A percentile compares a stretch with the other conserved stretches of the same genome.
Evolutionary conservation across 1,140 invertebrate species (phyloP).

Genomic region (Drosophila kanapiae): DNA sequence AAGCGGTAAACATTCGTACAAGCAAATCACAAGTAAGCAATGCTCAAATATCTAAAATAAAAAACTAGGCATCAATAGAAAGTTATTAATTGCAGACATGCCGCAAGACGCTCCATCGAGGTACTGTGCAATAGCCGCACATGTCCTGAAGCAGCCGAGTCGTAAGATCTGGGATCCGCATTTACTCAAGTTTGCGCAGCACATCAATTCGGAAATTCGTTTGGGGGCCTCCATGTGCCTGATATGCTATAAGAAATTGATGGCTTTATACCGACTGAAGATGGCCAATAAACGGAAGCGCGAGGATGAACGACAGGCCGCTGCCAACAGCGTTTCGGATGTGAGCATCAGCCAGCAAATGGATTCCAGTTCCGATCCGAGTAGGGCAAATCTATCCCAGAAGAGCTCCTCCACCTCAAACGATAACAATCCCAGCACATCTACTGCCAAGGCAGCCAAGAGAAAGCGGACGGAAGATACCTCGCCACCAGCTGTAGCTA

Average conservation of each 20-base stretch:
- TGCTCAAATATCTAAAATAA: neutral
- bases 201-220: neutral
- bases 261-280: constrained; percentile 28
- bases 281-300: neutral
- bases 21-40: neutral
- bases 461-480: neutral
- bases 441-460: neutral
- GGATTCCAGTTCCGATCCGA: neutral
- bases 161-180: neutral
- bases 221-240: neutral
- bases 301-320: neutral
- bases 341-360: constrained; percentile 40
- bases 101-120: neutral
- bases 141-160: neutral
- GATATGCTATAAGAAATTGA: neutral
- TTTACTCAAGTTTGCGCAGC: neutral
- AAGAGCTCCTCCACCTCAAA: neutral
- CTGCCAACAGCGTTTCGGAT: constrained; percentile 35
- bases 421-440: neutral
- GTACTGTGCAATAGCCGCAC: neutral
- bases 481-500: neutral
- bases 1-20: no score
- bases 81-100: neutral
- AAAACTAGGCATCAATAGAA: neutral
- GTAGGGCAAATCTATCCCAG: neutral